phyloP scores from a whole-genome alignment of 2,888 invertebrate genomes.

The Portevinia maculata region DNA sequence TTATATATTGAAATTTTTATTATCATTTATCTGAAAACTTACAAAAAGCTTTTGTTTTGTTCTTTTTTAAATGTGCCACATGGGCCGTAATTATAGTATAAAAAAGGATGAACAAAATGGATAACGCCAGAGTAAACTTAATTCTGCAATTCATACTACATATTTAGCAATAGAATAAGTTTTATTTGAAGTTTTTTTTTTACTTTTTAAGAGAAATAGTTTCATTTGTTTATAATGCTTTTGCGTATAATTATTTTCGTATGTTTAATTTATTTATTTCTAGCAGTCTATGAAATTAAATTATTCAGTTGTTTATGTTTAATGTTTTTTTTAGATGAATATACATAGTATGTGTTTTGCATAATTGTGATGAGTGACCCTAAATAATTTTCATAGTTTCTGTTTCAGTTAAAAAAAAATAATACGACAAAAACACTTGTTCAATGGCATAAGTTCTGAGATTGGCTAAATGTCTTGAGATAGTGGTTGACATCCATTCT shows the following conservation, averaged over 20 bases:
- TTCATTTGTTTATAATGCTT: slow-evolving; percentile 12
- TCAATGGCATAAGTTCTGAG: too few relatives aligned
- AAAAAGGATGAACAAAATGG: slow-evolving; percentile 34
- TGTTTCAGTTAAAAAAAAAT: background rate
- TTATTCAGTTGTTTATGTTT: slow-evolving; percentile 55
- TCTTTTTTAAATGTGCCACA: slow-evolving; percentile 27
- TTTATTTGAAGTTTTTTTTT: slow-evolving; percentile 26
- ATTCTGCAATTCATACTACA: slow-evolving; percentile 44
- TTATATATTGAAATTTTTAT: slow-evolving; percentile 51
- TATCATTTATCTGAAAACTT: slow-evolving; percentile 68
- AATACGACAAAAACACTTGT: background rate
- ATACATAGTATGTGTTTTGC: slow-evolving; percentile 27
- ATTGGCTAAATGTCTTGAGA: too few relatives aligned
- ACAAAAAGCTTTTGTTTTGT: slow-evolving; percentile 55
- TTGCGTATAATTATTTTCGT: slow-evolving; percentile 5
- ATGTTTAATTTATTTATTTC: slow-evolving; percentile 55
- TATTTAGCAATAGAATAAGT: slow-evolving; percentile 12
- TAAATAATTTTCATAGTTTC: slow-evolving; percentile 24
- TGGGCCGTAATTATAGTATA: slow-evolving; percentile 47
- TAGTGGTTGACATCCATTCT: too few relatives aligned
- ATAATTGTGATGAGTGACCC: slow-evolving; percentile 12
- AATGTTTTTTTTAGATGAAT: slow-evolving; percentile 39
- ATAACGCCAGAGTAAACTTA: slow-evolving; percentile 29
- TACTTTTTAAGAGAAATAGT: slow-evolving; percentile 3
- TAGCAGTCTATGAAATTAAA: slow-evolving; percentile 71